Base-by-base conservation (phyloP, 2,888 invertebrate species). In the Xylota segnis region DNA sequence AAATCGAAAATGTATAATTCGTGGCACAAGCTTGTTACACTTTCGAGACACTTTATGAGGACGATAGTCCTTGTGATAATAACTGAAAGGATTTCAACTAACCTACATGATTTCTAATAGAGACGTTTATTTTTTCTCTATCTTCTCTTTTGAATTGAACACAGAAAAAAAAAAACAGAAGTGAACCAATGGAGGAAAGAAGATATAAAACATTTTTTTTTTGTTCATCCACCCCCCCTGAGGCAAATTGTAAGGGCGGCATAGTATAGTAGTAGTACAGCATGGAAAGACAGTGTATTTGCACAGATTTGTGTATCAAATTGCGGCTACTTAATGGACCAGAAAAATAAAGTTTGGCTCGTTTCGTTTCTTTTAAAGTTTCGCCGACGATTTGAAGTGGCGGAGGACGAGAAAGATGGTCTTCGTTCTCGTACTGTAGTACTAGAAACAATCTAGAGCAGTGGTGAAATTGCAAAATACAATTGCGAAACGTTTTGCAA, bases 241-340 rank as follows among this genome's bases (percentile, higher is more conserved):
- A 23, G 59, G 79, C 32, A 34, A 74, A 79, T 79, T 79, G 32
- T 52, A 45, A 59, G 66, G 66, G 65, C 47, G 65, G 50, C 50
- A n/a, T 1, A 43, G n/a, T n/a, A n/a, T n/a, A n/a, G n/a, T n/a
- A n/a, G 70, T 45, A 45, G 70, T 58, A 45, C 12, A n/a, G 14
- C 23, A 54, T 27, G 23, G 16, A 29, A 12, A 29, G 29, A 40
- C 50, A 58, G 58, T 75, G 37, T 72, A 63, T 72, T 72, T 72
- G 59, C 50, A 59, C 79, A 76, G 75, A 82, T 82, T 82, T 82
- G 75, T 82, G 61, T 82, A 76, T 82, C 76, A 82, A 82, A 76
- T 76, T 75, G 81, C 61, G 68, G 75, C 81, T 76, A 82, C 61
- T 82, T 75, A 82, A 82, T 82, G 81, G 76, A 82, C 75, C 81